A percentile compares a stretch with the other conserved stretches of the same genome.
These are phyloP conservation scores for Pelvicachromis taeniatus DNA, from an alignment of 2,113 vertebrate genomes.

Conservation along the genomic window DNA sequence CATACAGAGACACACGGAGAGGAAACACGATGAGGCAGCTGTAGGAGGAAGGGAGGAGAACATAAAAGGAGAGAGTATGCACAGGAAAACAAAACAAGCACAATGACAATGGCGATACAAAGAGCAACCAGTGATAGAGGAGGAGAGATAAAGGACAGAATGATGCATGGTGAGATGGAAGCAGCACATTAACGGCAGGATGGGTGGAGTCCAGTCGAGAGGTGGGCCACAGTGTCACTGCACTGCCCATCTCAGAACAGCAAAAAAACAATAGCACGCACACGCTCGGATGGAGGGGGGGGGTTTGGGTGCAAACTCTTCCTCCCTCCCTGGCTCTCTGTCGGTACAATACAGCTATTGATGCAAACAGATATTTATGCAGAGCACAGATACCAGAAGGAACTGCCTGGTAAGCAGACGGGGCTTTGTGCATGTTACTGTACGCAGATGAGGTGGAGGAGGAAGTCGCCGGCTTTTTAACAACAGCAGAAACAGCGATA, in stretches of 20 bases:
- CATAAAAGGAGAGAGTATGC: neutral
- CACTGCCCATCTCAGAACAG: slow-evolving; percentile 21
- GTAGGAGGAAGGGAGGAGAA: slow-evolving; percentile 2
- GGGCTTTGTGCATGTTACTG: slow-evolving; percentile 36
- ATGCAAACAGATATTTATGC: slow-evolving; percentile 67
- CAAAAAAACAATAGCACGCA: slow-evolving; percentile 52
- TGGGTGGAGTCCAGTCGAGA: slow-evolving; percentile 53
- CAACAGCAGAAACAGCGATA: slow-evolving; percentile 38
- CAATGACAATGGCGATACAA: slow-evolving; percentile 44
- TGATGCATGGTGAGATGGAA: slow-evolving; percentile 32
- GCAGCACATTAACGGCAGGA: slow-evolving; percentile 33
- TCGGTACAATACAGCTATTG: slow-evolving; percentile 59
- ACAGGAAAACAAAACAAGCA: neutral
- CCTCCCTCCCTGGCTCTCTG: slow-evolving; percentile 17
- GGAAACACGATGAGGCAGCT: slow-evolving; percentile 20
- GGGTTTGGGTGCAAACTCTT: neutral
- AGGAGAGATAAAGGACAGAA: slow-evolving; percentile 59
- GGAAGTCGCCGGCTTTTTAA: slow-evolving; percentile 38
- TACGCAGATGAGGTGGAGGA: slow-evolving; percentile 30
- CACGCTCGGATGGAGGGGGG: neutral
- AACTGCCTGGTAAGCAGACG: slow-evolving; percentile 34
- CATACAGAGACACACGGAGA: slow-evolving; percentile 1
- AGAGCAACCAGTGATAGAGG: slow-evolving; percentile 31
- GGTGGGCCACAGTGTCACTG: slow-evolving; percentile 32
- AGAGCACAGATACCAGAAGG: slow-evolving; percentile 50